These are phyloP conservation scores for Hemicentrotus pulcherrimus DNA, from an alignment of 35 echinoderm and acorn worm genomes.

Conservation along the genomic window DNA sequence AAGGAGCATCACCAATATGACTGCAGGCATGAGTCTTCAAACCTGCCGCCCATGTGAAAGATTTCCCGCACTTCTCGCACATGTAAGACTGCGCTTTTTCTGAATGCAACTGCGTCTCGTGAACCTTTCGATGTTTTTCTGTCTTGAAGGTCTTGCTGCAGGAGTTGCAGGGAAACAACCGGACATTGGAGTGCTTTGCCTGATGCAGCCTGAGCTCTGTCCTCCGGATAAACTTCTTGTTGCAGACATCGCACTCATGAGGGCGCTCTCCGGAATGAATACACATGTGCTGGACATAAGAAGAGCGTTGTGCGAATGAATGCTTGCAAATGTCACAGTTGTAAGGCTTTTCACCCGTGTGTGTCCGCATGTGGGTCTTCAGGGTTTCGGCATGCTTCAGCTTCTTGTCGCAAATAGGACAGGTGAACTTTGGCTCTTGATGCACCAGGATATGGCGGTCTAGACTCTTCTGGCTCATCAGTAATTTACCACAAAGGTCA, in stretches of 20 bases:
- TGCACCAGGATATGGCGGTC: constrained; percentile 38
- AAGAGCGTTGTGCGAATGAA: constrained; percentile 14
- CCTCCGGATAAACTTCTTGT: constrained; percentile 49
- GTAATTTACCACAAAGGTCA: constrained; percentile 31
- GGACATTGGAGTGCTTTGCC: background rate
- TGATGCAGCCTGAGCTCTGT: constrained; percentile 19
- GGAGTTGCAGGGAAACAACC: constrained; percentile 17
- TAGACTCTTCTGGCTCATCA: constrained; percentile 36
- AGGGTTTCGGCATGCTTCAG: constrained; percentile 37
- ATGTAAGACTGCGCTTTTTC: constrained; percentile 27
- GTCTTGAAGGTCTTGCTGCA: constrained; percentile 42
- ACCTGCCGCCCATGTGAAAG: constrained; percentile 30
- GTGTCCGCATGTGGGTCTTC: constrained; percentile 40
- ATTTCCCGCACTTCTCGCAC: constrained; percentile 47
- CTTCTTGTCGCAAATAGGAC: constrained; percentile 47
- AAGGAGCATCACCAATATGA: constrained; percentile 34
- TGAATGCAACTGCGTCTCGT: constrained; percentile 33
- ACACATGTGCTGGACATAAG: constrained; percentile 43
- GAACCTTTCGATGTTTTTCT: constrained; percentile 36
- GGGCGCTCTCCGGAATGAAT: constrained; percentile 23
- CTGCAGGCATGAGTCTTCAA: constrained; percentile 45
- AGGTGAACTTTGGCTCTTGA: constrained; percentile 33
- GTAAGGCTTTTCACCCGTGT: constrained; percentile 33
- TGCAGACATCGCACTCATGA: constrained; percentile 31
- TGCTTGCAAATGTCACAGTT: constrained; percentile 25